These are phyloP conservation scores for Drosophila cracens DNA, from an alignment of 2,888 invertebrate genomes.

Conservation along the genomic window DNA sequence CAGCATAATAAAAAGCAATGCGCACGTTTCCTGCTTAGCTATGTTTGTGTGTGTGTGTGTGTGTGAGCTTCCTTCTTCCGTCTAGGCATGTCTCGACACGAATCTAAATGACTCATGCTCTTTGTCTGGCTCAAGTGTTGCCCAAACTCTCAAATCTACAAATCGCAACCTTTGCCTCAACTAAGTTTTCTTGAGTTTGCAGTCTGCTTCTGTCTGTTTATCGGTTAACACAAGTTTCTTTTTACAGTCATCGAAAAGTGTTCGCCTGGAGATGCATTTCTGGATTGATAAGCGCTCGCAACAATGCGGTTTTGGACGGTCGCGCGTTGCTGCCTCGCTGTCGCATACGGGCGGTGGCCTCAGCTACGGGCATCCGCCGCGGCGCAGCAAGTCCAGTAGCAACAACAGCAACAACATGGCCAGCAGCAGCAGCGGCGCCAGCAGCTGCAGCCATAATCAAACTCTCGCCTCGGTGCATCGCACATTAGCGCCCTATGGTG, in stretches of 20 bases:
- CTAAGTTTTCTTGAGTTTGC: conserved; percentile 51
- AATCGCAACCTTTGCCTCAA: conserved; percentile 39
- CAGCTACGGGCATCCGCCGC: conserved; percentile 85
- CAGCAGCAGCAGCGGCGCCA: conserved; percentile 31
- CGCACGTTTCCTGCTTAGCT: conserved; percentile 73
- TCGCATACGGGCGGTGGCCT: conserved; percentile 87
- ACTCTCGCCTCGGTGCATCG: conserved; percentile 61
- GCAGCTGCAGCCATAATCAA: conserved; percentile 42
- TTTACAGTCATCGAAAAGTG: conserved; percentile 48
- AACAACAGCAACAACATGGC: conserved; percentile 48
- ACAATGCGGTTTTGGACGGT: conserved; percentile 90
- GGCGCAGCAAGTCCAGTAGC: conserved; percentile 85
- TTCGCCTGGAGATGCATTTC: conserved; percentile 89
- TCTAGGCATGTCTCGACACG: conserved; percentile 64
- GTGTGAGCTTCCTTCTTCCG: conserved; percentile 60
- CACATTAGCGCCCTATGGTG: conserved; percentile 52
- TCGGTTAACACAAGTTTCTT: conserved; percentile 34
- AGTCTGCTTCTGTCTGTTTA: conserved; percentile 19
- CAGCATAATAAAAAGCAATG: conserved; percentile 71
- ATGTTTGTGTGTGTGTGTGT: conserved; percentile 8
- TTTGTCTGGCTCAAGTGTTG: conserved; percentile 61
- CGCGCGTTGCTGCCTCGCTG: conserved; percentile 89
- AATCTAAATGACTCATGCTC: conserved; percentile 71
- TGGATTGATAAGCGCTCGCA: conserved; percentile 94
- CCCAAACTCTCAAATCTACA: conserved; percentile 14